Base-by-base conservation (phyloP, 2,888 invertebrate genomes). In the Ophion ventricosus region DNA sequence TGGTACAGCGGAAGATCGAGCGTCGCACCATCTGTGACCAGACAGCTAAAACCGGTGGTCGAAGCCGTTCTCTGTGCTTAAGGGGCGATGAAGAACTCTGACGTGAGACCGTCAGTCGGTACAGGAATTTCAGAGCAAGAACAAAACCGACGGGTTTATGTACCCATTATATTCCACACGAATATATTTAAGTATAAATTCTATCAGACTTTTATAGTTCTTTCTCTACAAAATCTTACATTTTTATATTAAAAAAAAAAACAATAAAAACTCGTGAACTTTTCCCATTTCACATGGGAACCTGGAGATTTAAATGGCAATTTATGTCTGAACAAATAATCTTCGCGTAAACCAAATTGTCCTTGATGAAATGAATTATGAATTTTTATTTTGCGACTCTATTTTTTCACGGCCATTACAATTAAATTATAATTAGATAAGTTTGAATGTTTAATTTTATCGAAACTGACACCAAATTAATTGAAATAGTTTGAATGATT, bases 11-110 rank as follows among this genome's bases (percentile, higher is more conserved):
- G 26, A 59, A 78, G 43, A 49, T 83, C 90, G 89, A 90, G 80
- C 76, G 83, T 72, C 81, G 88, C 88, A 89, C 91, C 92, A 92
- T 90, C 92, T 90, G 61, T 87, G 87, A 87, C 78, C 87, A 78
- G 76, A 77, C 35, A 70, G 57, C 75, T 67, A 84, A 91, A 91
- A 86, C 88, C 82, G 66, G 75, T 72, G 66, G 64, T 40, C 73
- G 14, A 63, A 77, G 67, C 69, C 56, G 73, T 86, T 87, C 87
- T 86, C 84, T 57, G 23, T 59, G 84, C 82, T 82, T 67, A 57
- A 80, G 64, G 56, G 85, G 83, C 80, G 72, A 82, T 57, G 79
- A 82, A 85, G 84, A 82, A 23, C 56, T 63, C 84, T 76, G 82
- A 61, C 75, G 66, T 14, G 72, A 79, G 70, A 81, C 86, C 83